Conservation (phyloP, 2,797 vertebrate species). For the Hemibagrus guttatus region DNA sequence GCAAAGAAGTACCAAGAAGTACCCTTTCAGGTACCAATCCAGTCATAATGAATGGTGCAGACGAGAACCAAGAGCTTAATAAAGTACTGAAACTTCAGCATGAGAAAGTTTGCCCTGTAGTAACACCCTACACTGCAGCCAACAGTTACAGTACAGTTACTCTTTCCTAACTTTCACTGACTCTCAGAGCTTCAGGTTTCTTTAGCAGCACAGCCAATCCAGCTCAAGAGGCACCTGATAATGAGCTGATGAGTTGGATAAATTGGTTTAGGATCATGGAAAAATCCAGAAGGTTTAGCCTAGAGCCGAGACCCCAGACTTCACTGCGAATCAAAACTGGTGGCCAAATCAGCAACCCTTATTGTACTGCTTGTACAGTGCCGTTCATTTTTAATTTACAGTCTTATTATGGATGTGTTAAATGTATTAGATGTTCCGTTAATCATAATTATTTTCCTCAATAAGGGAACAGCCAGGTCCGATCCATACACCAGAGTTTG, state of each 20-base stretch:
- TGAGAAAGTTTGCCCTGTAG: background rate
- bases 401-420: background rate
- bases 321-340: background rate
- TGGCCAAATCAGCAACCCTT: background rate
- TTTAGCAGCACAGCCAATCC: background rate
- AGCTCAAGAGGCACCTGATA: background rate
- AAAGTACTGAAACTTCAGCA: background rate
- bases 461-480: background rate
- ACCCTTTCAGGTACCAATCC: background rate
- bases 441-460: background rate
- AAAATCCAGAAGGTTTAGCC: background rate
- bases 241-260: background rate
- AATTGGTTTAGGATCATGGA: background rate
- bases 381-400: background rate
- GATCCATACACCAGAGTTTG: background rate
- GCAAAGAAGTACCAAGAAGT: background rate
- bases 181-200: background rate
- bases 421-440: background rate
- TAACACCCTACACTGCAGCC: background rate
- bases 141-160: too few species aligned
- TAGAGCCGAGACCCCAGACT: background rate
- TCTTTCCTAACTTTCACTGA: background rate
- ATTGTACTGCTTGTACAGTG: background rate
- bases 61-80: background rate
- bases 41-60: background rate